Conservation (phyloP, 2,113 vertebrate genomes). For the Lasiurus cinereus region DNA sequence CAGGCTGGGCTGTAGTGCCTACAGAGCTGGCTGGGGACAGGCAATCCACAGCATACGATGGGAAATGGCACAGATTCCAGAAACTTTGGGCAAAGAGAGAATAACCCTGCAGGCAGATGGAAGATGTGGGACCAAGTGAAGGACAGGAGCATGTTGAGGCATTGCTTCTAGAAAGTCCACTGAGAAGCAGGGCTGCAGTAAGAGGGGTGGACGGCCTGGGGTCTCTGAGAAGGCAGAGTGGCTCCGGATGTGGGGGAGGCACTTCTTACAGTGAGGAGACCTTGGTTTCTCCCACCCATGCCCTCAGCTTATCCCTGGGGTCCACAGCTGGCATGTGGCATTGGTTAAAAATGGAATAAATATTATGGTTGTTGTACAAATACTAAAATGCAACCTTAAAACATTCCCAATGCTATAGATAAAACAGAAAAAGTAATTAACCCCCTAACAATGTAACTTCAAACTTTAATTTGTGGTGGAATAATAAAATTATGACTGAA, state of each 20-base stretch:
- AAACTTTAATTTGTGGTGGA: slow-evolving; percentile 39
- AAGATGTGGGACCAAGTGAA: neutral
- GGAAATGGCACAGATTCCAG: neutral
- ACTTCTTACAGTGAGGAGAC: neutral
- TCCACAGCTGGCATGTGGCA: neutral
- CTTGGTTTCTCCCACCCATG: neutral
- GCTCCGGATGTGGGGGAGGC: too few species aligned
- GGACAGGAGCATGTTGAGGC: neutral
- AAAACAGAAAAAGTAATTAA: neutral
- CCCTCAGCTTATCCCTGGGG: neutral
- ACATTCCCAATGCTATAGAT: neutral
- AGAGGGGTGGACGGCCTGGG: fast-evolving
- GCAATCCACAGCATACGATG: neutral
- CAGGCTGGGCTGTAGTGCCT: neutral
- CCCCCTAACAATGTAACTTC: neutral
- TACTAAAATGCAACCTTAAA: neutral
- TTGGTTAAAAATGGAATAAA: neutral
- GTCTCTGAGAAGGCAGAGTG: neutral
- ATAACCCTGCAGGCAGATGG: too few species aligned
- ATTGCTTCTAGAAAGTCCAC: neutral
- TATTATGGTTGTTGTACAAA: neutral
- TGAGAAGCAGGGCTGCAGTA: neutral
- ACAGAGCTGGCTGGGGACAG: neutral
- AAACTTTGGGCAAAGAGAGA: neutral
- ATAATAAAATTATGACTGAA: neutral